Base-by-base conservation (phyloP, 2,113 vertebrate genomes). In the Nycticorax nycticorax region DNA sequence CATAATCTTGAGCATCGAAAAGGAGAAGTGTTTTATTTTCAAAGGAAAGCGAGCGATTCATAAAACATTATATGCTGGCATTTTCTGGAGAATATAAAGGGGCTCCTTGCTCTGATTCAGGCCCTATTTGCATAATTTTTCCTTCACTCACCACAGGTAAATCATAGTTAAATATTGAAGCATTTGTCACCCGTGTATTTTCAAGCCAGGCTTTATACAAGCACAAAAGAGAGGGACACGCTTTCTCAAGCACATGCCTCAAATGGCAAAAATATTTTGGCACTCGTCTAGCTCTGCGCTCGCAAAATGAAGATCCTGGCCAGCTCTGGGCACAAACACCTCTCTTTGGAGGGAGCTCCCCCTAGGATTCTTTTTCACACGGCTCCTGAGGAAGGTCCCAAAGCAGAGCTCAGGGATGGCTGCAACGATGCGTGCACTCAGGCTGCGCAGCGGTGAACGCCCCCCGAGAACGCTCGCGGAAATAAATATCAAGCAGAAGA, bases 81-180 rank as follows among this genome's bases (percentile, higher is more conserved):
- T 66, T 67, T 97, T 95, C 91, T 76, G 56, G 59, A 84, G 92
- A 95, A 96, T 82, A 87, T 95, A 92, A 98, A 97, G 97, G 88
- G 95, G 75, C 93, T 97, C 71, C 55, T 88, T 95, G 91, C 43
- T 39, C 89, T 95, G 95, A 98, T 97, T 97, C 96, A 78, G 93
- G 47, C 47, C 75, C 89, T 53, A 95, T 98, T 96, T 97, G 96
- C 97, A 97, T 98, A 98, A 97, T 95, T 98, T 92, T 96, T 55
- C 92, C 94, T 97, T 92, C 96, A 92, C 94, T 84, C 85, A 67
- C 88, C 83, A 74, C 94, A 96, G 97, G 97, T 98, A 98, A 98
- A 97, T 98, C 97, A 96, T 10, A 35, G 96, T 95, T 98, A 97
- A 97, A 97, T 96, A 97, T 41, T 96, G 97, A 93, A 91, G 96